Percentiles rank a stretch among this genome's conserved stretches.
phyloP scores from a whole-genome alignment of 1,140 invertebrate genomes.

The Globodera ellingtonae region DNA sequence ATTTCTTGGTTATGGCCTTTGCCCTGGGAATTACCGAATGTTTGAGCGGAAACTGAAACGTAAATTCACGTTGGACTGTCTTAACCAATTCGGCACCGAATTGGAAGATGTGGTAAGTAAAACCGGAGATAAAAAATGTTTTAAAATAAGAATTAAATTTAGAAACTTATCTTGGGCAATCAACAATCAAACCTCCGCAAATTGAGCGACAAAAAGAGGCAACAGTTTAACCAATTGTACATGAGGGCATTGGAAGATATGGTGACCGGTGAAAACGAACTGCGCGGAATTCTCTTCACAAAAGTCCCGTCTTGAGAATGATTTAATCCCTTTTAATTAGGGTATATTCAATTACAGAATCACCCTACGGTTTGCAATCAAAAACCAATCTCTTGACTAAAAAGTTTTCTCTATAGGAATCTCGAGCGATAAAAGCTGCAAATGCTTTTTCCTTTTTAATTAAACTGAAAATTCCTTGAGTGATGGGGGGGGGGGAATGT shows the following conservation, averaged over 20 bases:
- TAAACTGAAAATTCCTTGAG: no score
- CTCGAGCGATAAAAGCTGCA: no score
- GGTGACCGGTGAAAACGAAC: conserved; percentile 29
- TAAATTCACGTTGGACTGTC: not conserved
- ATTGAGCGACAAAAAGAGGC: conserved; percentile 47
- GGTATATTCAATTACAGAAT: no score
- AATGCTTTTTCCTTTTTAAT: no score
- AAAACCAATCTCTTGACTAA: no score
- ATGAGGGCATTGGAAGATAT: conserved; percentile 29
- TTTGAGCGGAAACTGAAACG: conserved; percentile 1
- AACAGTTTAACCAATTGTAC: conserved; percentile 44
- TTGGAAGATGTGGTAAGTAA: not conserved
- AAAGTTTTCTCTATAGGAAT: no score
- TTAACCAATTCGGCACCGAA: not conserved
- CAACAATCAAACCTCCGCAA: conserved; percentile 26
- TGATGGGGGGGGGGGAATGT: no score
- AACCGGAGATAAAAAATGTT: not conserved
- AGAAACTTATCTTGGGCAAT: conserved; percentile 36
- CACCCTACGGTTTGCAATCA: no score
- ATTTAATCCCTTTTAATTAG: conserved; percentile 28
- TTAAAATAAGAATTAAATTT: not conserved
- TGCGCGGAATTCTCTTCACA: conserved; percentile 35
- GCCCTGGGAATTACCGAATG: not conserved
- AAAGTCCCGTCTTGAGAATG: conserved; percentile 3
- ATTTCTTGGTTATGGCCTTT: not conserved